A percentile compares a stretch with the other conserved stretches of the same genome.
phyloP scores from a whole-genome alignment of 1,140 invertebrate genomes.

The Musca vetustissima region DNA sequence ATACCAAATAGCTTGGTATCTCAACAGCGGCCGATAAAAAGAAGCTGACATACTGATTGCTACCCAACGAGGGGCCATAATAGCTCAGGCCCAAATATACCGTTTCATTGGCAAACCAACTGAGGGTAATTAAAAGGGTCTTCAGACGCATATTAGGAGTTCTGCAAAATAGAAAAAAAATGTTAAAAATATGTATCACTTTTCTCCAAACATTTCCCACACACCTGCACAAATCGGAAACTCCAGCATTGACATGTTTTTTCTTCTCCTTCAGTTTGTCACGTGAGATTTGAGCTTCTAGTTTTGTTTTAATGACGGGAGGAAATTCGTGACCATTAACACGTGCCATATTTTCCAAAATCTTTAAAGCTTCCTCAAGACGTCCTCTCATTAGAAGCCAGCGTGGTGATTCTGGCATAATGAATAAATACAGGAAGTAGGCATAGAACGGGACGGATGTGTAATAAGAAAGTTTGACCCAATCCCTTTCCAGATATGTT shows the following conservation, averaged over 20 bases:
- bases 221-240: constrained; percentile 67
- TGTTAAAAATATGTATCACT: background rate
- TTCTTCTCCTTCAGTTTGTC: constrained; percentile 62
- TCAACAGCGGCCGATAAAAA: constrained; percentile 81
- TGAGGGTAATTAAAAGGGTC: constrained; percentile 67
- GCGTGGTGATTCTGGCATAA: constrained; percentile 81
- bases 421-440: constrained; percentile 83
- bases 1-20: constrained; percentile 80
- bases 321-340: constrained; percentile 78
- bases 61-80: constrained; percentile 81
- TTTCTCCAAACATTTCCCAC: background rate
- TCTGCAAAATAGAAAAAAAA: constrained; percentile 37
- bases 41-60: constrained; percentile 83
- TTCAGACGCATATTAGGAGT: constrained; percentile 85
- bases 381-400: constrained; percentile 81
- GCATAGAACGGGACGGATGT: constrained; percentile 82
- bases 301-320: constrained; percentile 68
- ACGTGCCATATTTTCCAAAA: constrained; percentile 73
- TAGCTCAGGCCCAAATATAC: constrained; percentile 81
- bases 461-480: constrained; percentile 74
- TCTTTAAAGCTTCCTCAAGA: constrained; percentile 75
- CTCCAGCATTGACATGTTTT: constrained; percentile 65
- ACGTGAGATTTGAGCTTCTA: constrained; percentile 60
- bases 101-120: constrained; percentile 74
- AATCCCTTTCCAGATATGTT: constrained; percentile 80